phyloP scores from a whole-genome alignment of 2,797 vertebrate genomes.

The Scarus forsteni region DNA sequence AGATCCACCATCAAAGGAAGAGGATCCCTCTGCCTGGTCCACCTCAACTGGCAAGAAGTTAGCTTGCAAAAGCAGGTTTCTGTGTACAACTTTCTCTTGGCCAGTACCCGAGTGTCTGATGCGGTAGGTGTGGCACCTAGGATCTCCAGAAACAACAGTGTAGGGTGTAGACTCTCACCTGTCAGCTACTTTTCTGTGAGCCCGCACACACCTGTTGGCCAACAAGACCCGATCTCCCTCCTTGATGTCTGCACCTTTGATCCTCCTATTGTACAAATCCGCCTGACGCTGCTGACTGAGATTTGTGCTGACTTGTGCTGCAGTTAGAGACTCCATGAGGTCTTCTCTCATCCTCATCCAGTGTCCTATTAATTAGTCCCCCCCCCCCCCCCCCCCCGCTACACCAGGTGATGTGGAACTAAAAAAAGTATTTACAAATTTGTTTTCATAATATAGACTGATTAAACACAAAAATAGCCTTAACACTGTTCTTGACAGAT shows the following conservation, averaged over 20 bases:
- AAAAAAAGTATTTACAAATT: too few relatives aligned
- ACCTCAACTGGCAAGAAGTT: neutral
- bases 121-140: neutral
- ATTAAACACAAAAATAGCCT: too few relatives aligned
- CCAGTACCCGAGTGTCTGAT: neutral
- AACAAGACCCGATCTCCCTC: neutral
- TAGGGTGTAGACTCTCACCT: neutral
- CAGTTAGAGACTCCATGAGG: neutral
- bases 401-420: too few relatives aligned
- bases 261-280: neutral
- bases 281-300: constrained; percentile 1
- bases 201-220: neutral
- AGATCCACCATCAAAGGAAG: neutral
- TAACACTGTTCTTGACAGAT: too few relatives aligned
- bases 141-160: neutral
- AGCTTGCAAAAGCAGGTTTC: neutral
- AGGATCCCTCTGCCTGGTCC: neutral
- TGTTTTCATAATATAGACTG: too few relatives aligned
- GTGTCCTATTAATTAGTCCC: too few relatives aligned
- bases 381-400: too few relatives aligned
- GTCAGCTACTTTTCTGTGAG: neutral
- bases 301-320: neutral
- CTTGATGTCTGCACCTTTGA: neutral
- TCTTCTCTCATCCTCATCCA: neutral
- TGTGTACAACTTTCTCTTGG: neutral